Base-by-base conservation (phyloP, 2,113 vertebrate species). In the Paracanthobrama guichenoti region DNA sequence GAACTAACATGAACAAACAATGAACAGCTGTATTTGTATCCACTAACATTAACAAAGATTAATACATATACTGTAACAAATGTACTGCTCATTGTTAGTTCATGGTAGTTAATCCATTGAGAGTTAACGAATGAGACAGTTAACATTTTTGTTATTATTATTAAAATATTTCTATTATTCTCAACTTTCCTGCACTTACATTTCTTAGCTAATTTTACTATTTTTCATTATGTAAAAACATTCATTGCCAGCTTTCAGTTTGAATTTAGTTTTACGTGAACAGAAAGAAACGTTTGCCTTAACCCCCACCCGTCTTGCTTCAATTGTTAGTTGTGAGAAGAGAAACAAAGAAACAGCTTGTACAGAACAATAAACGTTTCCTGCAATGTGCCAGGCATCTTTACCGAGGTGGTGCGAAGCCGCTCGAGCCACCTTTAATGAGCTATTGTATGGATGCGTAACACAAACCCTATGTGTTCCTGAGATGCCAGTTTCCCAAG, bases 291-390 rank as follows among this genome's bases (percentile, higher is more conserved):
- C 11, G 1, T 35, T 3, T 44, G 11, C 50, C 24, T 10, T 16
- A 44, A 50, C 50, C 55, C 31, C 80, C 60, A 31, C 81, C 57
- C 81, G 50, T 44, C 79, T 83, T 20, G 67, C 76, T 35, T 78
- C 88, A 80, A 91, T 93, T 92, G 89, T 92, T 81, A 46, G 64
- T 44, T 48, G 18, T 9, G 48, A 77, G 76, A 66, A 24, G 80
- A 74, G 88, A 76, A 84, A 88, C 72, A 53, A 74, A 79, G 80
- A 88, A 90, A 88, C 78, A 53, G 24, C 85, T 87, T 62, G 14
- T 60, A 83, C 66, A 75, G 88, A 90, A 93, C 92, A 92, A 92
- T 90, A 46, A 81, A 46, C 31, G 60, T 89, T 91, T 93, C 92
- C 91, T 91, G 55, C 82, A 48, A 69, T 7, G 86, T 18, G 31